Conservation (phyloP, 2,113 vertebrate genomes). For the Cyprinodon tularosa region DNA sequence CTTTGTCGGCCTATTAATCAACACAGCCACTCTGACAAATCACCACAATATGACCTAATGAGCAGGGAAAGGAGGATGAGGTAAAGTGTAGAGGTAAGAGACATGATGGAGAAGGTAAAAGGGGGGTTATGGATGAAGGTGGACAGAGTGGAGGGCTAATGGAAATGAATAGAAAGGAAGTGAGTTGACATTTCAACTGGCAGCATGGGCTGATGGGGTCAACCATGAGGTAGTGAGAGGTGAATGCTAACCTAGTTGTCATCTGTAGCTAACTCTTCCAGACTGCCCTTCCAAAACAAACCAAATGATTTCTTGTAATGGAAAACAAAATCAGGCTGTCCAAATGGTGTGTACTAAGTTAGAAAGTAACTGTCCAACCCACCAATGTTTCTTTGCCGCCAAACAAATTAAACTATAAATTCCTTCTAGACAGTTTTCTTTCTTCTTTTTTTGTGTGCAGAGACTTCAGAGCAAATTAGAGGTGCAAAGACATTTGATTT, state of each 20-base stretch:
- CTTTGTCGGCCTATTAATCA: slow-evolving; percentile 89
- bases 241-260: slow-evolving; percentile 68
- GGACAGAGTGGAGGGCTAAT: slow-evolving; percentile 63
- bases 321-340: slow-evolving; percentile 57
- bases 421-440: slow-evolving; percentile 50
- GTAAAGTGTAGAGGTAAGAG: slow-evolving; percentile 54
- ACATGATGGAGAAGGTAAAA: slow-evolving; percentile 66
- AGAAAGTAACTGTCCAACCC: slow-evolving; percentile 23
- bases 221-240: slow-evolving; percentile 65
- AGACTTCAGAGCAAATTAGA: slow-evolving; percentile 71
- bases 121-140: slow-evolving; percentile 50
- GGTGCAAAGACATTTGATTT: slow-evolving; percentile 69
- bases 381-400: slow-evolving; percentile 19
- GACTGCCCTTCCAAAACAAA: slow-evolving; percentile 42
- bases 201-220: slow-evolving; percentile 53
- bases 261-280: slow-evolving; percentile 39
- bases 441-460: slow-evolving; percentile 49
- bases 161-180: slow-evolving; percentile 75
- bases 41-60: slow-evolving; percentile 81
- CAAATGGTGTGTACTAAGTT: slow-evolving; percentile 51
- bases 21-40: slow-evolving; percentile 87
- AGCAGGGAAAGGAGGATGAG: slow-evolving; percentile 67
- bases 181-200: slow-evolving; percentile 54
- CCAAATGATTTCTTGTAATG: slow-evolving; percentile 59
- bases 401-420: slow-evolving; percentile 65